These are phyloP conservation scores for Aratinga solstitialis DNA, from an alignment of 2,797 vertebrate genomes.

Conservation along the genomic window DNA sequence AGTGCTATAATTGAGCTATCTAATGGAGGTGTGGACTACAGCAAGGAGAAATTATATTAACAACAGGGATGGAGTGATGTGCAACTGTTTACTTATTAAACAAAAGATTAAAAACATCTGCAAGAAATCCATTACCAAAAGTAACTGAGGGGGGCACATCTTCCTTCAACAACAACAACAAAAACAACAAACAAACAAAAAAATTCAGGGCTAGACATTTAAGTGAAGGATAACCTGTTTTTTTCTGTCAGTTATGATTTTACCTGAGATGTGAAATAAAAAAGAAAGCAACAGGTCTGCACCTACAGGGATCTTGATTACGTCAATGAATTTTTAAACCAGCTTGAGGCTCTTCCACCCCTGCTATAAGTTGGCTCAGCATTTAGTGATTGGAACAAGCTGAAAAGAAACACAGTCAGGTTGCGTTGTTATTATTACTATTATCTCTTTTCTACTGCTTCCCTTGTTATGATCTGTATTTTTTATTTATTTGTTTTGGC, in stretches of 20 bases:
- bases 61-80: background rate
- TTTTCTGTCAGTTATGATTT: background rate
- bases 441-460: background rate
- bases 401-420: background rate
- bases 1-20: background rate
- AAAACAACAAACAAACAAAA: background rate
- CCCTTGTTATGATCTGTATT: background rate
- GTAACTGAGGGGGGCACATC: background rate
- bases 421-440: background rate
- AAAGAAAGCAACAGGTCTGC: background rate
- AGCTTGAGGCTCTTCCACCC: background rate
- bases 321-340: background rate
- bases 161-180: background rate
- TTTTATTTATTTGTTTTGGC: background rate
- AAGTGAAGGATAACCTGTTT: background rate
- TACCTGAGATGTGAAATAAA: background rate
- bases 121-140: background rate
- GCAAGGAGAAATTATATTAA: background rate
- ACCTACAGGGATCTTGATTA: background rate
- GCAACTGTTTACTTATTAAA: background rate
- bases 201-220: background rate
- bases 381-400: background rate
- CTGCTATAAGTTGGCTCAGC: background rate
- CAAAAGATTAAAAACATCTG: background rate
- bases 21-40: background rate